Conservation (phyloP, 2,113 vertebrate species). For the Engraulis encrasicolus region DNA sequence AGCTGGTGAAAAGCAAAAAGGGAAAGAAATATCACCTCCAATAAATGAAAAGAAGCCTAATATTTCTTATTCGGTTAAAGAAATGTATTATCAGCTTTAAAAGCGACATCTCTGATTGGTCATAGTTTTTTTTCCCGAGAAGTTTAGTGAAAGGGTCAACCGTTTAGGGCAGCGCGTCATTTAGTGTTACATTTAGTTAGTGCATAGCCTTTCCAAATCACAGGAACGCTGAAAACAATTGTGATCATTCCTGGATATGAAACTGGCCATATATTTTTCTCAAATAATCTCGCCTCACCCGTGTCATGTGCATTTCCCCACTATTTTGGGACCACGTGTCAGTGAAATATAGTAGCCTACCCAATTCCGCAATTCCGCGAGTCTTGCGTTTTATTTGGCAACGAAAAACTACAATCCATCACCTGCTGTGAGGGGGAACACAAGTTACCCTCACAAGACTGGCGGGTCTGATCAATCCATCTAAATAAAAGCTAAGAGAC, state of each 20-base stretch:
- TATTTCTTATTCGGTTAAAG: constrained; percentile 47
- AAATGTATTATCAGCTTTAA: constrained; percentile 34
- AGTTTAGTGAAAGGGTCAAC: neutral
- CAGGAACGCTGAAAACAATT: too few relatives aligned
- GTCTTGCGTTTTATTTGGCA: neutral
- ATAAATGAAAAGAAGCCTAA: constrained; percentile 55
- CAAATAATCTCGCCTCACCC: too few relatives aligned
- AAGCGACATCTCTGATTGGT: constrained; percentile 41
- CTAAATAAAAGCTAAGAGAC: constrained; percentile 57
- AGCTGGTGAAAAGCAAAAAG: constrained; percentile 75
- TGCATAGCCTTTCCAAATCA: neutral
- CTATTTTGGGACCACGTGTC: neutral
- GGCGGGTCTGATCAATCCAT: constrained; percentile 54
- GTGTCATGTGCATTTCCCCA: too few relatives aligned
- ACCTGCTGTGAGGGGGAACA: neutral
- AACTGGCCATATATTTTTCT: too few relatives aligned
- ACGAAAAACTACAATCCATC: constrained; percentile 5
- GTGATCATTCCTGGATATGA: neutral
- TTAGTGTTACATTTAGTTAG: neutral
- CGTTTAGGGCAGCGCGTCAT: neutral
- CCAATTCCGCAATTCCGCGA: neutral
- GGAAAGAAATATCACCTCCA: constrained; percentile 55
- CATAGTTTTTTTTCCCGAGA: neutral
- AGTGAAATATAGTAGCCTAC: constrained; percentile 12
- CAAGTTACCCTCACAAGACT: constrained; percentile 36